Conservation (phyloP, 2,888 invertebrate genomes). For the Ypsolopha scabrella region DNA sequence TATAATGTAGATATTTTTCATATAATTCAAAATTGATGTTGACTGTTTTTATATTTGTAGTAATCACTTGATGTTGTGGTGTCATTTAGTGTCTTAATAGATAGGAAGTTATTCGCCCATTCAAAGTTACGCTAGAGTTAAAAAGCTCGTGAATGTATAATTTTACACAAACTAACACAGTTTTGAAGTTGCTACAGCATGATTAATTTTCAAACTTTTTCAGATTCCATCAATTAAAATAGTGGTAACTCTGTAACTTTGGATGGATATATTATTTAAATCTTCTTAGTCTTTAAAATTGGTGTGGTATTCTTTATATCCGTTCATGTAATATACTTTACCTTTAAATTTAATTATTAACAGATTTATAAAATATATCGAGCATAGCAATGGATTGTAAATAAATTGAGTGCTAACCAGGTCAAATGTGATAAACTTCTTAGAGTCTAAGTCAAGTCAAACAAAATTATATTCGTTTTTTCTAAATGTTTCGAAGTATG, state of each 20-base stretch:
- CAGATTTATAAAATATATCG: constrained; percentile 47
- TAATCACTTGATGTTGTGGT: constrained; percentile 72
- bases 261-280: constrained; percentile 58
- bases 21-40: constrained; percentile 69
- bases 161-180: constrained; percentile 7
- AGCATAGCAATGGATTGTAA: constrained; percentile 56
- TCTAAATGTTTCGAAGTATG: too few relatives aligned
- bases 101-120: constrained; percentile 30
- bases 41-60: constrained; percentile 72
- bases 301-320: constrained; percentile 67
- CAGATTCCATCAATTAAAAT: neutral
- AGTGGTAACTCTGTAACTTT: constrained; percentile 36
- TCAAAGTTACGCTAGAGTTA: constrained; percentile 9
- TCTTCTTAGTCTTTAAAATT: constrained; percentile 60
- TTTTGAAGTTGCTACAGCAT: neutral
- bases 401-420: constrained; percentile 56
- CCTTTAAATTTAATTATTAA: constrained; percentile 39
- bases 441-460: constrained; percentile 41
- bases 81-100: constrained; percentile 69
- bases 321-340: constrained; percentile 58
- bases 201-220: too few relatives aligned
- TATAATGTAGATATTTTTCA: constrained; percentile 67
- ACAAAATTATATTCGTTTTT: neutral
- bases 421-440: constrained; percentile 60
- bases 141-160: neutral